Conservation (phyloP, 2,888 invertebrate species). For the Trachelus iudaicus region DNA sequence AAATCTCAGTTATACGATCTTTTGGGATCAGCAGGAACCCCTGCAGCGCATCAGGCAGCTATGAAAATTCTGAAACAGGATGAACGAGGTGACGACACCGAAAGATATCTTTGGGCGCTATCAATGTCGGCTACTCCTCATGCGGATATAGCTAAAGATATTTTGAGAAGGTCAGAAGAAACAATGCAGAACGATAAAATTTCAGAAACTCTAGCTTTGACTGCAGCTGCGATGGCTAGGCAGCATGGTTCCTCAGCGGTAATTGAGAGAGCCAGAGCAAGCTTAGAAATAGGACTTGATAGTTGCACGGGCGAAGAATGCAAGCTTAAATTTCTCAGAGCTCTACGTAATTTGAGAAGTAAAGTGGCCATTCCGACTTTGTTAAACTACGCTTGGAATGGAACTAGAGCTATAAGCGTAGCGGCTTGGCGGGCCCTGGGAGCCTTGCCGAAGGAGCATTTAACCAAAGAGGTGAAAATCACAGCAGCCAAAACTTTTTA, state of each 20-base stretch:
- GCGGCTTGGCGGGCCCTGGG: constrained; percentile 77
- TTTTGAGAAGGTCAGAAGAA: constrained; percentile 66
- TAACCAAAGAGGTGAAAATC: constrained; percentile 63
- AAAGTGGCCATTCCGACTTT: constrained; percentile 72
- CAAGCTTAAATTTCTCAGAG: constrained; percentile 72
- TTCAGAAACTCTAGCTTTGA: constrained; percentile 75
- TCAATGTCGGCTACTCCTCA: constrained; percentile 73
- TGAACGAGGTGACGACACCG: constrained; percentile 71
- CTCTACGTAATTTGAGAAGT: constrained; percentile 77
- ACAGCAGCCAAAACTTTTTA: constrained; percentile 71
- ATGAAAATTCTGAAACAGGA: constrained; percentile 72
- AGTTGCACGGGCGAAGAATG: constrained; percentile 72
- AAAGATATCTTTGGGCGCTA: constrained; percentile 80
- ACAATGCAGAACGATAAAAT: constrained; percentile 71
- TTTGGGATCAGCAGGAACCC: constrained; percentile 77
- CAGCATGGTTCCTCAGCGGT: constrained; percentile 42
- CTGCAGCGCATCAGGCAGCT: constrained; percentile 75
- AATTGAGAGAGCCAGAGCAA: constrained; percentile 51
- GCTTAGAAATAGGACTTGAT: constrained; percentile 64
- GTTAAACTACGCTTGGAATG: constrained; percentile 68
- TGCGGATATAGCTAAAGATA: constrained; percentile 70
- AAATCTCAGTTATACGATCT: constrained; percentile 77
- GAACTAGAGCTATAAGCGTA: constrained; percentile 69
- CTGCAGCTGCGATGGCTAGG: constrained; percentile 72
- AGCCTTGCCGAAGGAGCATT: constrained; percentile 64